Evolutionary conservation across 2,113 vertebrate genomes (phyloP).

Genomic region (Sinosuthora webbiana): DNA sequence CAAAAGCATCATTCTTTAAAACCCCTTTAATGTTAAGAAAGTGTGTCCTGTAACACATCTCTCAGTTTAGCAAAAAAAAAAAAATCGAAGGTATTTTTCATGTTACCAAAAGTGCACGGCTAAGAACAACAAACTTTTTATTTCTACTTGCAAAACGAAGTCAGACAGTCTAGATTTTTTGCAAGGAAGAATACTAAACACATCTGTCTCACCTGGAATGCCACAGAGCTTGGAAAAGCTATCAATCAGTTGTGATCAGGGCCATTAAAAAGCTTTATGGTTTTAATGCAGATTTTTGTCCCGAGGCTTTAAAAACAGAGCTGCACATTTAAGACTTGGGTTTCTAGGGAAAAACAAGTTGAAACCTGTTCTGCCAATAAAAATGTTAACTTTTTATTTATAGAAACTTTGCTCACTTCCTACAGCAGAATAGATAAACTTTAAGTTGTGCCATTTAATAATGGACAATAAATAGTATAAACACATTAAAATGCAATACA

Average conservation of each 20-base stretch:
- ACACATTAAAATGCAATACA: background rate
- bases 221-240: background rate
- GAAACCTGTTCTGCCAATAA: background rate
- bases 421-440: background rate
- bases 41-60: background rate
- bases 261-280: background rate
- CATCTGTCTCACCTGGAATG: background rate
- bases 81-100: background rate
- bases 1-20: background rate
- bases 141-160: background rate
- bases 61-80: background rate
- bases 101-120: background rate
- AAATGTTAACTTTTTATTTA: background rate
- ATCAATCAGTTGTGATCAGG: background rate
- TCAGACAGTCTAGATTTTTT: background rate
- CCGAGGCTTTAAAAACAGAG: background rate
- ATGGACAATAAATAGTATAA: background rate
- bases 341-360: background rate
- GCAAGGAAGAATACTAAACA: background rate
- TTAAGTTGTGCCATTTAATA: background rate
- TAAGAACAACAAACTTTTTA: background rate
- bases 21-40: background rate
- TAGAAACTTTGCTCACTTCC: background rate
- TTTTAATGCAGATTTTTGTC: background rate
- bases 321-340: background rate